Base-by-base conservation (phyloP, 2,113 vertebrate species). In the Pachycephala philippinensis region DNA sequence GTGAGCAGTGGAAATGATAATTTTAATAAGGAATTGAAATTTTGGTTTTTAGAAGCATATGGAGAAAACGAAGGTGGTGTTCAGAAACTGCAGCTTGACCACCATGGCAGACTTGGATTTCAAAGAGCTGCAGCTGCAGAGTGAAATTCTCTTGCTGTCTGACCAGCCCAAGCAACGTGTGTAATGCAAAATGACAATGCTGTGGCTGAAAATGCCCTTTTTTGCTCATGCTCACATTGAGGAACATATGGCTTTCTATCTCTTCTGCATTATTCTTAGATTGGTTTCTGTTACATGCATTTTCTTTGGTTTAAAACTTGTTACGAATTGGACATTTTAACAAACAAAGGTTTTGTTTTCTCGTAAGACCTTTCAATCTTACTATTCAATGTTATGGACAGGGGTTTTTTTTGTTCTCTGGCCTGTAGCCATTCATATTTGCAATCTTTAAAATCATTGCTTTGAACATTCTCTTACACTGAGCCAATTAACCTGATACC, bases 131-230 rank as follows among this genome's bases (percentile, higher is more conserved):
- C 71, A 86, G 53, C 47, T 83, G 77, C 42, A 61, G 69, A 57
- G 33, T 83, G 52, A 79, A 79, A 84, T 93, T 93, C 69, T 13
- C 10, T 82, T 87, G 56, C 93, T 68, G 35, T 69, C 69, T 87
- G 57, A 77, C 76, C 65, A 84, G 59, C 52, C 33, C 23, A 60
- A 66, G 75, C 65, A 93, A 17, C 15, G n/a, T 91, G 23, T 81
- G 47, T 91, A 79, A 82, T 89, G 57, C 71, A 82, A 54, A 82
- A 86, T 79, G 89, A 74, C 84, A 86, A 16, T 45, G 21, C 54
- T 80, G 68, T 91, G 82, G 50, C 78, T 96, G 82, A 88, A 94
- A 96, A 84, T 74, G 56, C 31, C 49, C 21, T 68, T 93, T 93
- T 94, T 69, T 6, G 27, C 54, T 93, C 42, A 56, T 63, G 56